Evolutionary conservation across 2,888 invertebrate species (phyloP).

Genomic region (Chouioia cunea): DNA sequence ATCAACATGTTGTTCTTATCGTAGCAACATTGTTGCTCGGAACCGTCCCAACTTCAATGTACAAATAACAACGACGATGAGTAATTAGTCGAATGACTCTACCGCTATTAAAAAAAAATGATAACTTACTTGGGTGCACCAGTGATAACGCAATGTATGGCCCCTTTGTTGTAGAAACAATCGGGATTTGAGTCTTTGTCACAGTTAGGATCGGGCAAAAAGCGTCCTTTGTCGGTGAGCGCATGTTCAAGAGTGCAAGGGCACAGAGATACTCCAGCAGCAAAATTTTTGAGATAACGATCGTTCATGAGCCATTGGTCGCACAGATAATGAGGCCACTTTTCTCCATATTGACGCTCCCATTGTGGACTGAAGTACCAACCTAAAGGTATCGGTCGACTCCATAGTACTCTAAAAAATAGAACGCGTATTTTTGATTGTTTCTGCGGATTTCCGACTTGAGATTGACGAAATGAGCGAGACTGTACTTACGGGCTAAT

Average conservation of each 20-base stretch:
- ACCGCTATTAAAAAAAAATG: not conserved
- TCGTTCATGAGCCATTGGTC: conserved; percentile 92
- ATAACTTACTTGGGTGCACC: conserved; percentile 86
- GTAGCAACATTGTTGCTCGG: conserved; percentile 98
- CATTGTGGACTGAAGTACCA: conserved; percentile 95
- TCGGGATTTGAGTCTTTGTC: conserved; percentile 92
- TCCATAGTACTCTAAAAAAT: conserved; percentile 80
- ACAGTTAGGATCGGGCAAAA: conserved; percentile 89
- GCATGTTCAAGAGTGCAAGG: conserved; percentile 95
- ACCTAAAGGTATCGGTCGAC: conserved; percentile 88
- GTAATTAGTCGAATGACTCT: not conserved
- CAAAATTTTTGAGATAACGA: conserved; percentile 86
- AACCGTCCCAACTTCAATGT: conserved; percentile 78
- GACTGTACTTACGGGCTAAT: conserved; percentile 80
- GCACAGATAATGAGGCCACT: conserved; percentile 89
- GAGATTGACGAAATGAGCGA: not conserved
- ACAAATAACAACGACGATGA: not conserved
- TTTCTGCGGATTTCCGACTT: no score
- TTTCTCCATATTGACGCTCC: conserved; percentile 82
- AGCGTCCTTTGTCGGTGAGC: conserved; percentile 90
- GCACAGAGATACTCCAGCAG: conserved; percentile 85
- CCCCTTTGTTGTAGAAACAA: conserved; percentile 90
- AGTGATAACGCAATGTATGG: conserved; percentile 92
- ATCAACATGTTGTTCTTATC: conserved; percentile 91
- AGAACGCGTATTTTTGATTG: not conserved